Percentiles rank a stretch among this genome's conserved stretches.
Evolutionary conservation across 2,888 invertebrate species (phyloP).

Genomic region (Rhagium mordax): DNA sequence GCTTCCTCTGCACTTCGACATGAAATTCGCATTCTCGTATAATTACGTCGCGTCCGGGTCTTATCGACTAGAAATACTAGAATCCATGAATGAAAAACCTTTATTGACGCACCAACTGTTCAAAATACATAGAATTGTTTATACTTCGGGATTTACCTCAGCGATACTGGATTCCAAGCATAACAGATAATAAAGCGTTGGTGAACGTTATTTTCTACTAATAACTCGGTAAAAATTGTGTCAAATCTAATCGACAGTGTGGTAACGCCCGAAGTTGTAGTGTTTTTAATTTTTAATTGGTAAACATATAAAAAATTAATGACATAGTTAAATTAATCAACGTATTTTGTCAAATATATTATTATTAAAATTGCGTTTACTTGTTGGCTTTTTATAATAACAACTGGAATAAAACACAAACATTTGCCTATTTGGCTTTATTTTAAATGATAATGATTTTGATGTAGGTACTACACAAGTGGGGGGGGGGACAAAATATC

Average conservation of each 20-base stretch:
- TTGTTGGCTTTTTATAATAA: no score
- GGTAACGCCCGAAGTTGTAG: not conserved
- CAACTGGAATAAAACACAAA: no score
- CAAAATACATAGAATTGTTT: constrained; percentile 14
- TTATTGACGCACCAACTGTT: constrained; percentile 18
- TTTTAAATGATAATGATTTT: no score
- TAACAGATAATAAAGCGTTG: not conserved
- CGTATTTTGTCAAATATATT: no score
- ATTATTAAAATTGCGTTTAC: no score
- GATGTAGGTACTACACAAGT: no score
- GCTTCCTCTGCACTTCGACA: not conserved
- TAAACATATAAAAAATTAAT: no score
- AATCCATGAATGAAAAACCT: constrained; percentile 25
- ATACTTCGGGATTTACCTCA: not conserved
- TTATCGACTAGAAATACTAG: constrained; percentile 14
- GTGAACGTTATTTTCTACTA: not conserved
- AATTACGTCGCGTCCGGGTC: not conserved
- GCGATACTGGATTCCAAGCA: constrained; percentile 6
- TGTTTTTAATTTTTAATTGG: no score
- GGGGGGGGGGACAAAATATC: no score
- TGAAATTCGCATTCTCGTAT: constrained; percentile 2
- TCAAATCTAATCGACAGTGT: not conserved
- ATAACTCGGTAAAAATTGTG: not conserved
- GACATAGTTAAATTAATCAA: no score
- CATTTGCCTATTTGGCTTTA: no score